Conservation (phyloP, 2,888 invertebrate genomes). For the Syrista parreyssii region DNA sequence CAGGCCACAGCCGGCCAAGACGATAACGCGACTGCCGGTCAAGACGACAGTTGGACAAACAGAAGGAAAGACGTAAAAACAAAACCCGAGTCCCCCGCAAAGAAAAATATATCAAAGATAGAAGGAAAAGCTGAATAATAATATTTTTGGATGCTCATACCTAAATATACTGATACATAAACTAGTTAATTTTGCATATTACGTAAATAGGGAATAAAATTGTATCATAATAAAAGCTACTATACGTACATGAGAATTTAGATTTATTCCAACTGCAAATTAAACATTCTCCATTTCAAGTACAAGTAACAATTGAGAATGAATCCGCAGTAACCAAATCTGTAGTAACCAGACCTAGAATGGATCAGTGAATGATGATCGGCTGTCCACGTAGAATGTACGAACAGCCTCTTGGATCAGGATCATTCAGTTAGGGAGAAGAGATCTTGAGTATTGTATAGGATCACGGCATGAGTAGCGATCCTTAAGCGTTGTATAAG, state of each 20-base stretch:
- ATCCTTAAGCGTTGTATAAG: neutral
- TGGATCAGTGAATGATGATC: neutral
- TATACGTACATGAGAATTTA: neutral
- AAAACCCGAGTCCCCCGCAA: neutral
- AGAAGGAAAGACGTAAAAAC: neutral
- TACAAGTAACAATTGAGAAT: neutral
- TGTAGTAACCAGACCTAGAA: neutral
- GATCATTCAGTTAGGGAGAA: conserved; percentile 2
- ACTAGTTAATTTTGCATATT: neutral
- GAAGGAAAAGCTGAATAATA: neutral
- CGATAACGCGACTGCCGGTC: neutral
- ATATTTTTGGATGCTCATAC: neutral
- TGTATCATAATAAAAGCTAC: neutral
- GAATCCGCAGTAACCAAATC: no score
- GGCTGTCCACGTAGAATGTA: neutral
- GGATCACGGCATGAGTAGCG: conserved; percentile 37
- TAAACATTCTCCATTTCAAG: neutral
- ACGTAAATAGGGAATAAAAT: neutral
- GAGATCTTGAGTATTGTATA: neutral
- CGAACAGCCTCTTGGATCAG: neutral
- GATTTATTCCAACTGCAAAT: neutral
- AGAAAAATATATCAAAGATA: neutral
- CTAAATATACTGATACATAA: neutral
- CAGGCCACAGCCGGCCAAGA: neutral
- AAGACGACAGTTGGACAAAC: neutral